phyloP scores from a whole-genome alignment of 2,888 invertebrate genomes.

The Neoaliturus tenellus region DNA sequence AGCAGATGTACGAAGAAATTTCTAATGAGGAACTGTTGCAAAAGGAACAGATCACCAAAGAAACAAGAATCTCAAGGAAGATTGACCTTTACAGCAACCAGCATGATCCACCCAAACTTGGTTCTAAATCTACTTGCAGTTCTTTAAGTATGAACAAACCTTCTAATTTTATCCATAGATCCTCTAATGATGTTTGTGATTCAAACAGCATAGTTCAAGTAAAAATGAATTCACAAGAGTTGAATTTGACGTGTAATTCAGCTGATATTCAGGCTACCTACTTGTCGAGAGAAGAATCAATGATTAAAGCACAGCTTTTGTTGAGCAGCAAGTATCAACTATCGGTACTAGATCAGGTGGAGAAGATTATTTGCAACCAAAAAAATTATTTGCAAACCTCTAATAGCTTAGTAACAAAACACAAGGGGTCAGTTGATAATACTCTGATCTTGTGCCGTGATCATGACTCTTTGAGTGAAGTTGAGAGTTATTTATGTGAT shows the following conservation, averaged over 20 bases:
- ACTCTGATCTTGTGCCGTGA: not conserved
- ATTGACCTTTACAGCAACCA: no score
- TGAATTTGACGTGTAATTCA: not conserved
- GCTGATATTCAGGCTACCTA: not conserved
- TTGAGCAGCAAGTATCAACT: not conserved
- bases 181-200: not conserved
- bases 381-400: not conserved
- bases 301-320: not conserved
- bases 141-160: no score
- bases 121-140: no score
- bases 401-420: not conserved
- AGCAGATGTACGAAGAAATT: not conserved
- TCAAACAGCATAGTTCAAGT: not conserved
- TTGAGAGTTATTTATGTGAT: constrained; percentile 19
- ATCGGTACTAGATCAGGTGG: not conserved
- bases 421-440: not conserved
- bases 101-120: no score
- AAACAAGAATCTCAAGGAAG: not conserved
- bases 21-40: not conserved
- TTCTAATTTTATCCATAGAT: no score
- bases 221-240: not conserved
- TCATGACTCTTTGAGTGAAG: not conserved
- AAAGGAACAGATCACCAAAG: not conserved
- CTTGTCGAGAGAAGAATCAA: not conserved
- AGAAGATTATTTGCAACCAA: not conserved